Evolutionary conservation across 2,888 invertebrate species (phyloP), one percentile per base, ranked within the genome.

Genomic region (Cenopis cana): DNA sequence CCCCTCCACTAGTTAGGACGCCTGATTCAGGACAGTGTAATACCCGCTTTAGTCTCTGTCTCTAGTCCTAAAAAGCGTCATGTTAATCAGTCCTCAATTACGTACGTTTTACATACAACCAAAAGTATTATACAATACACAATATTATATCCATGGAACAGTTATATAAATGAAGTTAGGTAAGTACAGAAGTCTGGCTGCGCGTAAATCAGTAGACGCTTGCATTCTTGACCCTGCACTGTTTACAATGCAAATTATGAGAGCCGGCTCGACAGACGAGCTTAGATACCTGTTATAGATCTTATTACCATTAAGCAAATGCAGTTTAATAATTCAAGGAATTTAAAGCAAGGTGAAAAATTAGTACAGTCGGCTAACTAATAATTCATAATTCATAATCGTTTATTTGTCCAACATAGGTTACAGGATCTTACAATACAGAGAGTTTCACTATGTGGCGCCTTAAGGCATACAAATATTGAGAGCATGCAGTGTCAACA

Each of bases 141-240:
- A 4, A 46, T 46, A 46, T n/a, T n/a, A 8, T 46, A n/a, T 46
- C n/a, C n/a, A n/a, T 8, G 6, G n/a, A 46, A 46, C 41, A 46
- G 41, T 46, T 52, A 55, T 24, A 29, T 55, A n/a, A 29, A 55
- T 24, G 55, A 6, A 55, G 8, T 4, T 46, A 33, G 29, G 33
- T 33, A 33, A 0, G n/a, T n/a, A n/a, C 46, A 33, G 33, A 9
- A 11, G n/a, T 33, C 17, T 12, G 36, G 36, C 52, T 17, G 2
- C n/a, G 61, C 33, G 17, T 62, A 62, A 62, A 62, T 62, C 62
- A 20, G 36, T 36, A 36, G 52, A 62, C 62, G 52, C 52, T n/a
- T 20, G 62, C 62, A 62, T 62, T 33, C 62, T 36, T 62, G 62
- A 52, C 62, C 62, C 62, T 62, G 62, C 62, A 5, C 50, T 2